Evolutionary conservation across 2,888 invertebrate genomes (phyloP).

Genomic region (Temnothorax unifasciatus): DNA sequence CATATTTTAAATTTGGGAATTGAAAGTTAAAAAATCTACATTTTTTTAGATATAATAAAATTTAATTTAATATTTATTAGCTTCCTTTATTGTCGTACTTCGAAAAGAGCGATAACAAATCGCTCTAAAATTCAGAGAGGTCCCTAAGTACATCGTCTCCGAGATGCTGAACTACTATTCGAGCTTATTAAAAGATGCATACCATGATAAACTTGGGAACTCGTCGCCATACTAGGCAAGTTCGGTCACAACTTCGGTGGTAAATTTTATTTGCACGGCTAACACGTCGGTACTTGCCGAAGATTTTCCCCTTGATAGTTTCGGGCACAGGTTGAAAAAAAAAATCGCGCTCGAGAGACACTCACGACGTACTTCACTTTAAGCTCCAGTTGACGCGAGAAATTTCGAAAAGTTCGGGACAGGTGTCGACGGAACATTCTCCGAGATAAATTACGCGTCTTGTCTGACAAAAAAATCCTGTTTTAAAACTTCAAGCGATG

Average conservation of each 20-base stretch:
- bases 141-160: not conserved
- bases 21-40: not conserved
- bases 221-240: constrained; percentile 38
- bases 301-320: constrained; percentile 52
- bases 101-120: constrained; percentile 1
- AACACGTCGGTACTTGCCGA: constrained; percentile 55
- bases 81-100: not conserved
- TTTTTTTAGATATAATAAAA: not conserved
- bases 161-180: constrained; percentile 17
- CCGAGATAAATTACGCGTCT: constrained; percentile 49
- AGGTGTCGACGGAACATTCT: constrained; percentile 50
- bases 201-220: constrained; percentile 51
- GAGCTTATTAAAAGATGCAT: constrained; percentile 54
- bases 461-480: constrained; percentile 17
- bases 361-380: constrained; percentile 44
- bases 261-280: constrained; percentile 57
- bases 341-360: constrained; percentile 42
- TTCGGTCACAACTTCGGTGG: constrained; percentile 50
- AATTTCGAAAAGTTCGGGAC: constrained; percentile 51
- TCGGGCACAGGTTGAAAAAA: constrained; percentile 33
- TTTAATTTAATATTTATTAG: not conserved
- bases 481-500: constrained; percentile 42
- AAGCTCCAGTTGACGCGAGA: constrained; percentile 50
- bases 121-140: not conserved
- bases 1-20: not conserved